Base-by-base conservation (phyloP, 2,113 vertebrate species). In the Hippocampus barbouri region DNA sequence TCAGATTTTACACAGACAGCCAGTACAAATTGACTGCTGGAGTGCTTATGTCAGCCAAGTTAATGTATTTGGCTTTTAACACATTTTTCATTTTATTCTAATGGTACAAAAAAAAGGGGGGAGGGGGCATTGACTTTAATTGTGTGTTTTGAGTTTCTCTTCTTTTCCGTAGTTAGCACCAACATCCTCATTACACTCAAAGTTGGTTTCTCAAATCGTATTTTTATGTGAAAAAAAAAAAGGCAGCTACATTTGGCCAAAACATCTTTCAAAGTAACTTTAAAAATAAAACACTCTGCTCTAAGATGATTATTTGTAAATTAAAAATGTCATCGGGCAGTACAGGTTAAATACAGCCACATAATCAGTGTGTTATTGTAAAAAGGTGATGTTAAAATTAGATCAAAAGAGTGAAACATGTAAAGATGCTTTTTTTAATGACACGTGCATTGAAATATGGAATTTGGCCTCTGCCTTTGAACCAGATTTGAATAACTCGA, bases 171-270 rank as follows among this genome's bases (percentile, higher is more conserved):
- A 66, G 64, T 74, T 75, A 66, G 71, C 72, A 83, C 66, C 38
- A 73, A 30, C 74, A 72, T 21, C 3, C 69, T 72, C 75, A 75
- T 20, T 79, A 53, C 47, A 79, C 54, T 79, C 43, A 75, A 54
- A 76, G 49, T 63, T 82, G 77, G 73, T 49, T 68, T n/a, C 49
- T 64, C 71, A 70, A 75, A 87, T 83, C 68, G 77, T 45, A 79
- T 80, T 70, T 77, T 78, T 66, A 74, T 30, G 54, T 57, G 1
- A 57, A 27, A 14, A 59, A 27, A 66, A 70, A 56, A 57, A 34
- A 68, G 66, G 54, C 69, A 30, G 23, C 47, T 66, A 25, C 70
- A 65, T 73, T 77, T 79, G 68, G 64, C 54, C 72, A 23, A 71
- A 66, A 78, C 18, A 21, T 12, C 69, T 76, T n/a, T 10, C 11